A percentile compares a stretch with the other conserved stretches of the same genome.
phyloP scores from a whole-genome alignment of 2,113 vertebrate genomes.

The Cercocebus atys region DNA sequence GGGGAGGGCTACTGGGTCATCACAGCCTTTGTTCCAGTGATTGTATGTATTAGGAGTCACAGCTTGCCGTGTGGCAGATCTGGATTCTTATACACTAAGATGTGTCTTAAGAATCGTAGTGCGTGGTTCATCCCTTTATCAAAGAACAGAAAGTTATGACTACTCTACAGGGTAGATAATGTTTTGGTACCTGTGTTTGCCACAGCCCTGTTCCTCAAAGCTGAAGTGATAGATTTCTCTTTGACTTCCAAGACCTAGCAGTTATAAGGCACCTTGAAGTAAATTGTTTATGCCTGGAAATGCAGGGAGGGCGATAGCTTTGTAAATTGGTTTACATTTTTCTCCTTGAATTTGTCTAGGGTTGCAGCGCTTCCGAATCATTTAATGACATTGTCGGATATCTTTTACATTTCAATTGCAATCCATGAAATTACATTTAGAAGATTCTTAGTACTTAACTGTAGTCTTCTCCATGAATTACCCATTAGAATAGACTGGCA shows the following conservation, averaged over 20 bases:
- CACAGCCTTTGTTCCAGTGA: neutral
- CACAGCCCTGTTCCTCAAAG: neutral
- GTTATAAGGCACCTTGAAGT: neutral
- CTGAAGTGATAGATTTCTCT: neutral
- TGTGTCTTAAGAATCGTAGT: neutral
- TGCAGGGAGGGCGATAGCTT: neutral
- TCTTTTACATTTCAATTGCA: constrained; percentile 56
- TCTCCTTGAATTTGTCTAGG: constrained; percentile 64
- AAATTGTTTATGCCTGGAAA: neutral
- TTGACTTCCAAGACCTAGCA: neutral
- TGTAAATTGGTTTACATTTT: constrained; percentile 72
- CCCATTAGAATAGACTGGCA: constrained; percentile 62
- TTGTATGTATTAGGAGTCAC: neutral
- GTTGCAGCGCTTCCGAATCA: constrained; percentile 56
- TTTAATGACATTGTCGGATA: constrained; percentile 45
- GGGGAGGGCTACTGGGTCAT: neutral
- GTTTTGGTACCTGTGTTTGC: neutral
- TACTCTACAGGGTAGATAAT: neutral
- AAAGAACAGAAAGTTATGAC: constrained; percentile 8
- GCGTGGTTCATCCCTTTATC: constrained; percentile 3
- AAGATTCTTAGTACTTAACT: constrained; percentile 65
- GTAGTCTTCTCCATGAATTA: constrained; percentile 53
- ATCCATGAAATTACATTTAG: constrained; percentile 61
- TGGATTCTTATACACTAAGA: neutral
- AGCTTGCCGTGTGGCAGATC: neutral